Percentiles rank a stretch among this genome's conserved stretches.
Conservation (phyloP, 2,797 vertebrate genomes). For the Amphiprion clarkii region DNA sequence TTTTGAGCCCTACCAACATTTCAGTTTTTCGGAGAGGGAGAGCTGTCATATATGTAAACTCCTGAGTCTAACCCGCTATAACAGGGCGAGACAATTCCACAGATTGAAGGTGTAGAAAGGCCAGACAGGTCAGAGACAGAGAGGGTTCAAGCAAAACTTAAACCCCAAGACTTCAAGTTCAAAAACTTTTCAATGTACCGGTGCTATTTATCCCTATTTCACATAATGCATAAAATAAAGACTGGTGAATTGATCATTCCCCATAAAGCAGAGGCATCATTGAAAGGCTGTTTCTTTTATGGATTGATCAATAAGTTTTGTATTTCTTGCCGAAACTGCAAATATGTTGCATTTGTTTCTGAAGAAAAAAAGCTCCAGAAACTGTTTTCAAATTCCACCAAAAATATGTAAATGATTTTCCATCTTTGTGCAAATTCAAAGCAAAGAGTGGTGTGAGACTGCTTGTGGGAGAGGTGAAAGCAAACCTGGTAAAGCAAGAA, state of each 20-base stretch:
- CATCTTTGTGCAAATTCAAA: background rate
- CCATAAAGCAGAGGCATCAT: no score
- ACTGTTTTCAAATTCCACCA: background rate
- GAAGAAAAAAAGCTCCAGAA: background rate
- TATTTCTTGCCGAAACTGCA: no score
- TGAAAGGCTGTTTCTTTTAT: no score
- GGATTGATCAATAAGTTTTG: no score
- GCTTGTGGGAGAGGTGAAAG: background rate
- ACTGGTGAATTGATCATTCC: no score
- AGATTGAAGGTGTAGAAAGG: slow-evolving; percentile 57
- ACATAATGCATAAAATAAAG: no score
- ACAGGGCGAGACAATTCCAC: slow-evolving; percentile 15
- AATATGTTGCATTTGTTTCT: background rate
- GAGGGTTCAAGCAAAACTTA: background rate
- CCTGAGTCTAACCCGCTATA: background rate
- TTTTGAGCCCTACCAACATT: no score
- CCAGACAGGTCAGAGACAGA: slow-evolving; percentile 58
- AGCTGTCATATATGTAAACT: slow-evolving; percentile 1
- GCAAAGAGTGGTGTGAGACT: background rate
- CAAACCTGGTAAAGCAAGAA: background rate
- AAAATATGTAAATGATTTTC: background rate
- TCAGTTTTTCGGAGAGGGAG: background rate
- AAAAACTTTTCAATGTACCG: no score
- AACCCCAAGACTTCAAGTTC: background rate
- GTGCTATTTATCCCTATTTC: no score